A percentile compares a stretch with the other conserved stretches of the same genome.
These are phyloP conservation scores for Paratrypauchen microcephalus DNA, from an alignment of 2,797 vertebrate genomes.

Conservation along the genomic window DNA sequence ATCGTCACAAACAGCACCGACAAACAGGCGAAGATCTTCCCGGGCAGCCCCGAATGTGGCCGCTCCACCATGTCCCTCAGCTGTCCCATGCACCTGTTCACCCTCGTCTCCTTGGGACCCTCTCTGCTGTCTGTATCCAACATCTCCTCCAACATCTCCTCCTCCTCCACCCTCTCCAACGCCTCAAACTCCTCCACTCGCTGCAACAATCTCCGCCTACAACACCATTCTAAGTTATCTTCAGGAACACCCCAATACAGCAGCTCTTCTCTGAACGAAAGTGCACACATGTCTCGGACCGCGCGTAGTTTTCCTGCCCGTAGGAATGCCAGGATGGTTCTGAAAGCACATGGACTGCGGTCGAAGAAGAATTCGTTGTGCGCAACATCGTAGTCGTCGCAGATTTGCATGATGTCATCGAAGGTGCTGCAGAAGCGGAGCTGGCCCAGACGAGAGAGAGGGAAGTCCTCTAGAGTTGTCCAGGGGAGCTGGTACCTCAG, in stretches of 20 bases:
- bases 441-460: conserved; percentile 90
- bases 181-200: conserved; percentile 92
- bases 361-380: conserved; percentile 98
- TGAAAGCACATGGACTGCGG: conserved; percentile 93
- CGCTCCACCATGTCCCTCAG: conserved; percentile 97
- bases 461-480: conserved; percentile 96
- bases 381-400: conserved; percentile 93
- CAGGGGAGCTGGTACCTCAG: conserved; percentile 94
- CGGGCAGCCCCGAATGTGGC: conserved; percentile 95
- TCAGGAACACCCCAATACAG: conserved; percentile 98
- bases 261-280: conserved; percentile 96
- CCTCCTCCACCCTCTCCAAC: conserved; percentile 84
- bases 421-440: conserved; percentile 93
- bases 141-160: conserved; percentile 75
- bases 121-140: conserved; percentile 74
- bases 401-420: conserved; percentile 93
- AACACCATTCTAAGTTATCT: conserved; percentile 94
- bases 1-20: conserved; percentile 97
- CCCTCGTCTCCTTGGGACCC: conserved; percentile 70
- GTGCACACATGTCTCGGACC: conserved; percentile 90
- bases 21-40: conserved; percentile 97
- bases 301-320: conserved; percentile 91
- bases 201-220: conserved; percentile 90
- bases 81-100: conserved; percentile 85
- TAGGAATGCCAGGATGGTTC: conserved; percentile 94